Base-by-base conservation (phyloP, 2,888 invertebrate species). In the Andrena marginata region DNA sequence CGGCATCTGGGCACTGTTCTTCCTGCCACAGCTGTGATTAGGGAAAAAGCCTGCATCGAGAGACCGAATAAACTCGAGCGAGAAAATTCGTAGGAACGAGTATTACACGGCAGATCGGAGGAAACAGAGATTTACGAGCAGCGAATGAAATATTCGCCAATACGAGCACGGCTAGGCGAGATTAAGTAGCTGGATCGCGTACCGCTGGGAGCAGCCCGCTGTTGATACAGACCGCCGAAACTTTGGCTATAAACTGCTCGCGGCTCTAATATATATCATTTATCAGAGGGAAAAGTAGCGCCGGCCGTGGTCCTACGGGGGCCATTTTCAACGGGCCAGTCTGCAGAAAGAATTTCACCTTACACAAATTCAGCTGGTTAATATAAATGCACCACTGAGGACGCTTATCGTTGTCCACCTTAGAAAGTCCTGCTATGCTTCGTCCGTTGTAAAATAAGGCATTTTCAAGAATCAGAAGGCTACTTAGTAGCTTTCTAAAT, bases 131-230 rank as follows among this genome's bases (percentile, higher is more conserved):
- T 84, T 82, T 78, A 75, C 65, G 65, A 23, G 7, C 60, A 26
- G 51, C 75, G 75, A 75, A 69, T 84, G 84, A 84, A 78, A 84
- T 82, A 84, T 84, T 82, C 60, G 75, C 84, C 82, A 56, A 82
- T 84, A 76, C 71, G 74, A 67, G 74, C 54, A 51, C 16, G 80
- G 72, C 49, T 49, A 42, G 78, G 48, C 8, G 82, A 84, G 84
- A 84, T 82, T 84, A 84, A 84, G 82, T 73, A 82, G 69, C 72
- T 65, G 78, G 77, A 84, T 78, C 72, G 26, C 62, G 65, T 79
- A 72, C 82, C 84, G 6, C 5, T 16, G 82, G 84, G 82, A 73
- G 64, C 20, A 62, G 72, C 73, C 23, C 33, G 62, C 65, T 56
- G 82, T 82, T 82, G 78, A 82, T 84, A 84, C 72, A 67, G 82